These are phyloP conservation scores for Lepisosteus oculatus DNA, from an alignment of 2,113 vertebrate genomes.

Conservation along the genomic window DNA sequence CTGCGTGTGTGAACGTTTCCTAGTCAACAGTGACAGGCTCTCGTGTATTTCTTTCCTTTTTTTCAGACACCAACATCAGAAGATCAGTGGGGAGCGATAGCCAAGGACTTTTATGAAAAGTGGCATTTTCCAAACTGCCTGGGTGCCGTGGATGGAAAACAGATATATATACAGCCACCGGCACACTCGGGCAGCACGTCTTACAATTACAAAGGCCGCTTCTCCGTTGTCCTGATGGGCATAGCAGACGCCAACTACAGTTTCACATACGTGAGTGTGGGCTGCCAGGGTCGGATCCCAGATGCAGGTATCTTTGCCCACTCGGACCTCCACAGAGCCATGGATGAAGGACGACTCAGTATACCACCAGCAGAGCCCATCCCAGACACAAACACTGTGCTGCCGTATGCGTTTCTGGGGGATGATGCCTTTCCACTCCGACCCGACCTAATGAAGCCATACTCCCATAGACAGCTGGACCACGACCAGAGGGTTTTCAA, in stretches of 20 bases:
- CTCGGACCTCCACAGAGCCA: slow-evolving; percentile 1
- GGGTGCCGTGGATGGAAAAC: slow-evolving; percentile 26
- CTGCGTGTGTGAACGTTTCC: too few relatives aligned
- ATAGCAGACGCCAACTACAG: too few relatives aligned
- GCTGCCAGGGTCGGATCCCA: slow-evolving; percentile 10
- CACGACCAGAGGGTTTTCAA: slow-evolving; percentile 13
- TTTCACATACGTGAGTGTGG: slow-evolving; percentile 26
- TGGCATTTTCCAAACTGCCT: slow-evolving; percentile 32
- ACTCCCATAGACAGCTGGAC: not conserved
- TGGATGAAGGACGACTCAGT: not conserved
- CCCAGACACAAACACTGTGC: not conserved
- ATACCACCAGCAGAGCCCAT: not conserved
- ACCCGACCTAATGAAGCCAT: slow-evolving; percentile 6
- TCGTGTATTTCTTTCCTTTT: too few relatives aligned
- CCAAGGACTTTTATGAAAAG: not conserved
- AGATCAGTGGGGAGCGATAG: slow-evolving; percentile 2
- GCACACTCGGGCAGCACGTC: slow-evolving; percentile 12
- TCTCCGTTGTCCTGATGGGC: too few relatives aligned
- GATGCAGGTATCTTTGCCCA: slow-evolving; percentile 17
- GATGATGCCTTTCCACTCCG: slow-evolving; percentile 12
- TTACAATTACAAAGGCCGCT: slow-evolving; percentile 21
- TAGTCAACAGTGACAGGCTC: too few relatives aligned
- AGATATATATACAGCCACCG: slow-evolving; percentile 23
- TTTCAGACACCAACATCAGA: too few relatives aligned
- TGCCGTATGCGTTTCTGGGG: not conserved